A percentile compares a stretch with the other conserved stretches of the same genome.
phyloP scores from a whole-genome alignment of 1,140 invertebrate species.

The Kradibia gibbosae region DNA sequence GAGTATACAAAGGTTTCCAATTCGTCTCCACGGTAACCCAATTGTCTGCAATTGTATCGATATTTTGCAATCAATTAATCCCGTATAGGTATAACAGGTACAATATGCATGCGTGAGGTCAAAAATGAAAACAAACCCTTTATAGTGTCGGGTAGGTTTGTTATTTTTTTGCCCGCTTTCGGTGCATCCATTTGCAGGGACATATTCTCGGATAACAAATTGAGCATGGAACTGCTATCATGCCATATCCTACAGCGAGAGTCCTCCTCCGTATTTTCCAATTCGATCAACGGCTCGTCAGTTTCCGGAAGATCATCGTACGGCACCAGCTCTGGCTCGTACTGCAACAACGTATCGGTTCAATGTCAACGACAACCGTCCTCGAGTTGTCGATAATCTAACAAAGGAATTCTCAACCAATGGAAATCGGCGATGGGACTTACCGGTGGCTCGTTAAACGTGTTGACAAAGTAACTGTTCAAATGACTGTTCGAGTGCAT shows the following conservation, averaged over 20 bases:
- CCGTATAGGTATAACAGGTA: not conserved
- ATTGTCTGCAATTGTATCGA: conserved; percentile 60
- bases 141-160: conserved; percentile 57
- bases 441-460: conserved; percentile 62
- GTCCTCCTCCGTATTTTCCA: conserved; percentile 65
- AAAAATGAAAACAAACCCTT: conserved; percentile 57
- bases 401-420: no score
- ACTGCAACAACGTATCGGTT: conserved; percentile 30
- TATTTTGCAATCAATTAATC: conserved; percentile 17
- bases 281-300: conserved; percentile 66
- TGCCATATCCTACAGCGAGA: conserved; percentile 63
- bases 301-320: conserved; percentile 70
- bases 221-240: conserved; percentile 59
- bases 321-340: conserved; percentile 67
- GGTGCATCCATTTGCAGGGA: conserved; percentile 56
- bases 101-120: not conserved
- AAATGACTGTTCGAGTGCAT: conserved; percentile 55
- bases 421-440: no score
- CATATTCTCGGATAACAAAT: conserved; percentile 55
- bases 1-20: conserved; percentile 71
- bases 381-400: no score
- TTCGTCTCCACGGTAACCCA: conserved; percentile 70
- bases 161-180: conserved; percentile 57
- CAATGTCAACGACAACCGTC: no score
- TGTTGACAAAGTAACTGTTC: conserved; percentile 66